phyloP scores from a whole-genome alignment of 2,888 invertebrate genomes.

The Alviniconcha strummeri region DNA sequence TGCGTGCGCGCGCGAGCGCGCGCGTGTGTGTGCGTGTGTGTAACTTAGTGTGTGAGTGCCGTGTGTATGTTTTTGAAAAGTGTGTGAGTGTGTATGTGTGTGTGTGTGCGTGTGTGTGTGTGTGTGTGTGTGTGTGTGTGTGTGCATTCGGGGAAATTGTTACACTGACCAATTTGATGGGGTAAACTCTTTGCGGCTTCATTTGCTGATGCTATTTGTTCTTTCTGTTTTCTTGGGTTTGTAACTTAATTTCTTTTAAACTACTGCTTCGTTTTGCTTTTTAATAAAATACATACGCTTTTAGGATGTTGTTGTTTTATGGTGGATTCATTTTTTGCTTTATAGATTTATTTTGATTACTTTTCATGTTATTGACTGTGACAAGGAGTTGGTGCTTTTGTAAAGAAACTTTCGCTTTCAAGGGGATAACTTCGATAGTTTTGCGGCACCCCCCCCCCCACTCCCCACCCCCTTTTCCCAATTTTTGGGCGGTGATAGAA shows the following conservation, averaged over 20 bases:
- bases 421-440: too few relatives aligned
- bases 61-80: not conserved
- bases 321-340: not conserved
- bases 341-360: not conserved
- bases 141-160: not conserved
- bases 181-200: too few relatives aligned
- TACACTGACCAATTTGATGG: too few relatives aligned
- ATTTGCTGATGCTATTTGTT: not conserved
- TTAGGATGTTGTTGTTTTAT: not conserved
- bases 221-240: not conserved
- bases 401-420: too few relatives aligned
- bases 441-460: too few relatives aligned
- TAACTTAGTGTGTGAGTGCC: not conserved
- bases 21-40: not conserved
- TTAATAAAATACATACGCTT: too few relatives aligned
- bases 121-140: not conserved
- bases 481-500: too few relatives aligned
- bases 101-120: not conserved
- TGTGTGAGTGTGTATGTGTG: not conserved
- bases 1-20: not conserved
- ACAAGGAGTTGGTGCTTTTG: too few relatives aligned
- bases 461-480: too few relatives aligned
- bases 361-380: too few relatives aligned
- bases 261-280: too few relatives aligned
- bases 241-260: not conserved